phyloP scores from a whole-genome alignment of 2,888 invertebrate genomes.

The Drosophila fulvimacula region DNA sequence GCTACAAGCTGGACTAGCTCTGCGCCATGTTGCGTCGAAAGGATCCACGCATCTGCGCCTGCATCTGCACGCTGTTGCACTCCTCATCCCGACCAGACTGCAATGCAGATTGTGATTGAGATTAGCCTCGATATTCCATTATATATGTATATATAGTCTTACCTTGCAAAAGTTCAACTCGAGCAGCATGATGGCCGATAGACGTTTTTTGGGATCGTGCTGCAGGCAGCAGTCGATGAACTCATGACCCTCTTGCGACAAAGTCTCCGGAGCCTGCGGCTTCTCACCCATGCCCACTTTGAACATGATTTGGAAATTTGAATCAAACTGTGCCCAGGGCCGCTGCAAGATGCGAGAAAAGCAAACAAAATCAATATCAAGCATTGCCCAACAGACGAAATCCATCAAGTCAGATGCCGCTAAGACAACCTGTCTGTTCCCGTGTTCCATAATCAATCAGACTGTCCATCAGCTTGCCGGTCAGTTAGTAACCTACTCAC shows the following conservation, averaged over 20 bases:
- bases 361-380: neutral
- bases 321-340: slow-evolving; percentile 96
- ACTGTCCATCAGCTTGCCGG: too few relatives aligned
- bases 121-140: neutral
- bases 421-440: too few relatives aligned
- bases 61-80: slow-evolving; percentile 73
- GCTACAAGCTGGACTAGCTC: slow-evolving; percentile 36
- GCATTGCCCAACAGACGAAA: too few relatives aligned
- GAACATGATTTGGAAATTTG: slow-evolving; percentile 97
- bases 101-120: slow-evolving; percentile 8
- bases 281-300: slow-evolving; percentile 96
- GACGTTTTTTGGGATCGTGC: slow-evolving; percentile 91
- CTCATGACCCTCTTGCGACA: slow-evolving; percentile 93
- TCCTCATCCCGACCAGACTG: slow-evolving; percentile 83
- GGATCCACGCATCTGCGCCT: slow-evolving; percentile 78
- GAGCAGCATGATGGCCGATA: slow-evolving; percentile 89
- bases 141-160: slow-evolving; percentile 2
- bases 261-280: slow-evolving; percentile 90
- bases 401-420: too few relatives aligned
- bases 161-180: slow-evolving; percentile 91
- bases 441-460: too few relatives aligned
- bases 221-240: slow-evolving; percentile 92
- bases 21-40: slow-evolving; percentile 77
- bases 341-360: slow-evolving; percentile 86
- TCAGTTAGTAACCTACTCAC: too few relatives aligned